Evolutionary conservation across 2,888 invertebrate genomes (phyloP).

Genomic region (Bimastos eiseni): DNA sequence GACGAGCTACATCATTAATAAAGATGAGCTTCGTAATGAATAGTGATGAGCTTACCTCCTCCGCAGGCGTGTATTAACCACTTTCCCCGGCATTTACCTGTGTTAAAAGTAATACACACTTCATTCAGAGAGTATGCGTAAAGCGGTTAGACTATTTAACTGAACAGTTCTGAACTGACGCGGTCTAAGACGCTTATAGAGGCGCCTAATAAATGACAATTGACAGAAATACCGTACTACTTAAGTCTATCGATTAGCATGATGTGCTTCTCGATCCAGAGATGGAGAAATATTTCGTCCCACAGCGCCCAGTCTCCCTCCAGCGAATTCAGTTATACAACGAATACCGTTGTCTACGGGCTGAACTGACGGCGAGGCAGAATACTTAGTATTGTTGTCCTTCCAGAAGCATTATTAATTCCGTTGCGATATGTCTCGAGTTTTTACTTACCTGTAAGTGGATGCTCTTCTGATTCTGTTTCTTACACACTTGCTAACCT

Average conservation of each 20-base stretch:
- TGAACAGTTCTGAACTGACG: background rate
- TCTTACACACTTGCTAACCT: background rate
- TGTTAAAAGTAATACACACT: background rate
- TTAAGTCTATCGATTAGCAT: too few relatives aligned
- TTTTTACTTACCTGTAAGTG: background rate
- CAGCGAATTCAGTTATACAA: background rate
- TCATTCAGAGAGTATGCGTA: background rate
- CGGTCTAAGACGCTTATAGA: background rate
- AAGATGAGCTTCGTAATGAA: background rate
- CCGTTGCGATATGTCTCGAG: background rate
- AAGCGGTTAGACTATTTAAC: too few relatives aligned
- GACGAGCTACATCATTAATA: background rate
- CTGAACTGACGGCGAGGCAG: background rate
- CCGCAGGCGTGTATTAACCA: background rate
- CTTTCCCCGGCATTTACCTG: background rate
- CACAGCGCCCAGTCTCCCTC: background rate
- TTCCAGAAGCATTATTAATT: too few relatives aligned
- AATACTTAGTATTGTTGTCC: background rate
- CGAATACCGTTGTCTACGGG: background rate
- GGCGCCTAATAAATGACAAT: background rate
- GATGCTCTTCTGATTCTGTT: background rate
- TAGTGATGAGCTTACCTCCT: background rate
- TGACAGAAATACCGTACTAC: background rate
- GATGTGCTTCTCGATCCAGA: background rate
- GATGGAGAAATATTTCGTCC: background rate